Base-by-base conservation (phyloP, 2,113 vertebrate species). In the Ameiurus melas region DNA sequence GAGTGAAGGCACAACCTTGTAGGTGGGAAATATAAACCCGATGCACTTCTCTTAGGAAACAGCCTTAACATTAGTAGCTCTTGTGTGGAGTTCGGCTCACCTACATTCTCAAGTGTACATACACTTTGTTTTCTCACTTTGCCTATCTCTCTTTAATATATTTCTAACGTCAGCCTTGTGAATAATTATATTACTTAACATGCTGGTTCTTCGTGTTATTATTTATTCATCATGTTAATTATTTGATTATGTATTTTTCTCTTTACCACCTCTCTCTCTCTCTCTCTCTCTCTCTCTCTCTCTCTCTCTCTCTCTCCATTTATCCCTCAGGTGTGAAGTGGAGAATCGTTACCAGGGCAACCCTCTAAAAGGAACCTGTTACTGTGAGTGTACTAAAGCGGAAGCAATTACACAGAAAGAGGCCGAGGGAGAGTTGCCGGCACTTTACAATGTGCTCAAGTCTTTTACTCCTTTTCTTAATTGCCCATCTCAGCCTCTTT, bases 341-440 rank as follows among this genome's bases (percentile, higher is more conserved):
- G 98, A 99, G 95, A 99, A 98, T 85, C 97, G 98, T 71, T 99
- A 99, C 94, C 98, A 99, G 91, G 98, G 98, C 94, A 99, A 99
- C 94, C 98, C 98, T 55, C 96, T 99, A 88, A 99, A 99, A 96
- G 98, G 98, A 94, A 99, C 98, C 0, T 99, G 98, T 93, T 99
- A 99, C 92, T 99, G 98, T 99, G 94, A 99, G 98, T 99, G 91
- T 89, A 39, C 84, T 47, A 51, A 30, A 33, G 36, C 25, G 33
- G 85, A 36, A 53, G 36, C 53, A 85, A 85, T 85, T 53, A 66
- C 43, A 79, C 60, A 68, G 58, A 55, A 22, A 33, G 22, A 36
- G 68, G 75, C 75, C 33, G 57, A 62, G 53, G 47, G 68, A 84
- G 85, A 51, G 7, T 70, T 83, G n/a, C 39, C 30, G 68, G 68